Conservation (phyloP, 2,888 invertebrate species). For the Scotopteryx bipunctaria region DNA sequence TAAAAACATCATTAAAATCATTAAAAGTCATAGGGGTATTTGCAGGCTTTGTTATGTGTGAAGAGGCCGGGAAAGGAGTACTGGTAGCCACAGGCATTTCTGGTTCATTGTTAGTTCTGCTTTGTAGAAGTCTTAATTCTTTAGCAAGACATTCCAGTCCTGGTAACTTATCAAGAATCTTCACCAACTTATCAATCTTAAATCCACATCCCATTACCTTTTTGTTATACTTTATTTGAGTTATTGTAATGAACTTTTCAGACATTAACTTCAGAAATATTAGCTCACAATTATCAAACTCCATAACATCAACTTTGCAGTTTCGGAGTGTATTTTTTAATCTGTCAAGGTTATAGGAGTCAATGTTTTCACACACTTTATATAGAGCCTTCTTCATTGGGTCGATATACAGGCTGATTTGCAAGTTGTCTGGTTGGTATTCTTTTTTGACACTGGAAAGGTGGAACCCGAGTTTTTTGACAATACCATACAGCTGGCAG, state of each 20-base stretch:
- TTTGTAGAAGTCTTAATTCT: constrained; percentile 55
- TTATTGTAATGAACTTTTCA: constrained; percentile 60
- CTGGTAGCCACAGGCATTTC: constrained; percentile 30
- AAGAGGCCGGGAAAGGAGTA: constrained; percentile 25
- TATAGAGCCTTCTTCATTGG: constrained; percentile 69
- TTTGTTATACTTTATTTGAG: constrained; percentile 40
- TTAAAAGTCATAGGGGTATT: constrained; percentile 26
- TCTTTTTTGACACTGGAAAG: constrained; percentile 52
- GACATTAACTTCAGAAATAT: constrained; percentile 68
- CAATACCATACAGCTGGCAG: constrained; percentile 62
- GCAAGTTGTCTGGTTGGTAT: constrained; percentile 55
- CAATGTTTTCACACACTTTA: constrained; percentile 67
- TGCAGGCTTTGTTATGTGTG: constrained; percentile 21
- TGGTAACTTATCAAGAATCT: constrained; percentile 59
- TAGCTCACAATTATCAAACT: constrained; percentile 66
- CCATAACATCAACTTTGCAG: constrained; percentile 56
- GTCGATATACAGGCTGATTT: constrained; percentile 54
- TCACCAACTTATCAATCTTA: constrained; percentile 53
- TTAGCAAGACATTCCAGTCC: constrained; percentile 51
- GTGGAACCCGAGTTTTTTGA: constrained; percentile 67
- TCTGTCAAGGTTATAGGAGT: constrained; percentile 51
- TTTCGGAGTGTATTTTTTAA: constrained; percentile 61
- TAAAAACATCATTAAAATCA: constrained; percentile 51
- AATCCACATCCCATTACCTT: constrained; percentile 41
- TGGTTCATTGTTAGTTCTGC: constrained; percentile 42